Base-by-base conservation (phyloP, 2,888 invertebrate genomes). In the Trissoscelio sp. region DNA sequence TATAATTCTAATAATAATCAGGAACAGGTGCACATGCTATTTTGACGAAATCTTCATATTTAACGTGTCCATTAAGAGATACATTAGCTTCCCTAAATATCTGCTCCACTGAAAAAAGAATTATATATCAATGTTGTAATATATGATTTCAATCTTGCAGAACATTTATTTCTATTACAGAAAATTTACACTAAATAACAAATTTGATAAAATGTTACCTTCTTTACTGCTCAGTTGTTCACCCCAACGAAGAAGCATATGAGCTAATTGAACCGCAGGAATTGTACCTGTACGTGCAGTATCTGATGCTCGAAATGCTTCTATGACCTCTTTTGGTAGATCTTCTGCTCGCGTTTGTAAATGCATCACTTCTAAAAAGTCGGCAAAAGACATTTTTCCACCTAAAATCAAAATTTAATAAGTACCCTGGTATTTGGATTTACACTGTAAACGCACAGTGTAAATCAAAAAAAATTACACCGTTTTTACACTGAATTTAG, bases 301-400 rank as follows among this genome's bases (percentile, higher is more conserved):
- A 91, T 98, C 98, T 7, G 95, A 97, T 0, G 98, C 97, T 89
- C 94, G 94, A 91, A 99, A 98, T 0, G 98, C 98, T 60, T 96
- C 96, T 58, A 97, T 95, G 0, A 97, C 95, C 93, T 97, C 97
- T 86, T 94, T 94, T 0, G 97, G 96, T 11, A 97, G 92, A 87
- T 97, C 95, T 89, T 98, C 97, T 4, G 95, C 95, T 89, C 92
- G 93, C 24, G 96, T 96, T 90, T 98, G 98, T 69, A 96, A 94
- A 89, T 98, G 97, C 97, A 98, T 97, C 0, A 98, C 96, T 89
- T 98, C 98, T 53, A 99, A 92, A 89, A 99, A 98, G 88, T 98
- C 98, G 0, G 98, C 97, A 91, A 99, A 99, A 0, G 96, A 96
- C 96, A 98, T 97, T 92, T 96, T 97, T 0, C 97, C 97, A 84